A percentile compares a stretch with the other conserved stretches of the same genome.
These are phyloP conservation scores for Gymnothorax javanicus DNA, from an alignment of 2,797 vertebrate genomes.

Conservation along the genomic window DNA sequence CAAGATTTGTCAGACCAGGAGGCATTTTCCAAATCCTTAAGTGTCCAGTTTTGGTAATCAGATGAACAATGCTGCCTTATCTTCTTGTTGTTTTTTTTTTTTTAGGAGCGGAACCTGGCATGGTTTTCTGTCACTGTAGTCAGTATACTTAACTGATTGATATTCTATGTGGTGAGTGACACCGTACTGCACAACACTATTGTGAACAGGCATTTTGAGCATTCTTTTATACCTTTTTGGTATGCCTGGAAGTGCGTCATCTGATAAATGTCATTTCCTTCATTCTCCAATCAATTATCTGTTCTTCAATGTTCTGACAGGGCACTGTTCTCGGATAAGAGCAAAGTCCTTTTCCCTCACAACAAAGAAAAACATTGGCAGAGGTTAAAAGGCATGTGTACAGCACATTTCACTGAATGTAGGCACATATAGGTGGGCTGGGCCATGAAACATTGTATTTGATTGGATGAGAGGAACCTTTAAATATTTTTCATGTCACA, in stretches of 20 bases:
- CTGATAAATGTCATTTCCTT: not conserved
- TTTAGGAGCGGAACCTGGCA: too few species aligned
- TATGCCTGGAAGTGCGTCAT: not conserved
- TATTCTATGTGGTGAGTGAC: too few species aligned
- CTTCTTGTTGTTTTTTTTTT: too few species aligned
- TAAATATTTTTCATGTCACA: slow-evolving; percentile 53
- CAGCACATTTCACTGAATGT: not conserved
- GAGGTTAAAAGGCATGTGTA: slow-evolving; percentile 43
- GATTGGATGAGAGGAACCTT: slow-evolving; percentile 63
- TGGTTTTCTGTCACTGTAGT: too few species aligned
- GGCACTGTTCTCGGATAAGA: slow-evolving; percentile 26
- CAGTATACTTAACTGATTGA: too few species aligned
- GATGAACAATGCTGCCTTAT: too few species aligned
- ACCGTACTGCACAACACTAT: too few species aligned
- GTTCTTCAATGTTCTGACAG: not conserved
- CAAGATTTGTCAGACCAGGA: too few species aligned
- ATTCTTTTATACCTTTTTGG: not conserved
- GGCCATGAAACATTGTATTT: slow-evolving; percentile 38
- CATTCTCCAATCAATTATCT: not conserved
- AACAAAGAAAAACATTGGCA: not conserved
- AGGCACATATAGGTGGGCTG: slow-evolving; percentile 59
- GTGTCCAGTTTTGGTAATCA: too few species aligned
- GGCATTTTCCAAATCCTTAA: too few species aligned
- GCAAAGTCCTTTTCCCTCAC: slow-evolving; percentile 48
- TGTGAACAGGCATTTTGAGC: too few species aligned